Evolutionary conservation across 2,113 vertebrate genomes (phyloP).

Genomic region (Tetraodon nigroviridis): DNA sequence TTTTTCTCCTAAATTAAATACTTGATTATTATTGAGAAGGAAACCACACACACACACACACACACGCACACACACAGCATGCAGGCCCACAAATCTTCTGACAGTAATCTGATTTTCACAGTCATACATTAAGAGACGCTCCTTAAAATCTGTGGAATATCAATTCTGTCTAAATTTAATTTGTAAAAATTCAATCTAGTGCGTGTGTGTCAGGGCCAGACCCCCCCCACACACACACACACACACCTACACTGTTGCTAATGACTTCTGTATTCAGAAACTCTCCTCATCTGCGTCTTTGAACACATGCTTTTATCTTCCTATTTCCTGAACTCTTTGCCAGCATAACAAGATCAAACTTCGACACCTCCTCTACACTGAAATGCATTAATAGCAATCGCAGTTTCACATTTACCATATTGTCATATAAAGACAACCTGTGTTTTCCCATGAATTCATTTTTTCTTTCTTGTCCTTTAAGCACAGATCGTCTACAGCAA

Average conservation of each 20-base stretch:
- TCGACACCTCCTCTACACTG: too few relatives aligned
- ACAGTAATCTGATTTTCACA: conserved; percentile 34
- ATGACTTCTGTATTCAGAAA: background rate
- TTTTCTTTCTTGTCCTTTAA: too few relatives aligned
- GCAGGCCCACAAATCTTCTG: background rate
- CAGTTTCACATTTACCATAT: too few relatives aligned
- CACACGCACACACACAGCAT: background rate
- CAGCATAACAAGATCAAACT: too few relatives aligned
- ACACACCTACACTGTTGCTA: too few relatives aligned
- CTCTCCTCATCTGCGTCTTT: conserved; percentile 4
- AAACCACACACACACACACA: background rate
- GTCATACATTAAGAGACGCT: background rate
- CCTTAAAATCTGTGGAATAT: conserved; percentile 17
- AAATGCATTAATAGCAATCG: too few relatives aligned
- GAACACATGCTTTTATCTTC: conserved; percentile 1
- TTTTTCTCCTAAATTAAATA: too few relatives aligned
- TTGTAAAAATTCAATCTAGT: conserved; percentile 22
- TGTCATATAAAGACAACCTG: too few relatives aligned
- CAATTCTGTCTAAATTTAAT: conserved; percentile 32
- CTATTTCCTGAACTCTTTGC: background rate
- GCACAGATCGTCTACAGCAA: too few relatives aligned
- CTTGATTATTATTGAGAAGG: background rate
- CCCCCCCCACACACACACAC: background rate
- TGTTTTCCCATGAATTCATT: too few relatives aligned
- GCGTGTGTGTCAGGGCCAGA: too few relatives aligned